Conservation (phyloP, 1,140 invertebrate genomes). For the Nautilus pompilius region DNA sequence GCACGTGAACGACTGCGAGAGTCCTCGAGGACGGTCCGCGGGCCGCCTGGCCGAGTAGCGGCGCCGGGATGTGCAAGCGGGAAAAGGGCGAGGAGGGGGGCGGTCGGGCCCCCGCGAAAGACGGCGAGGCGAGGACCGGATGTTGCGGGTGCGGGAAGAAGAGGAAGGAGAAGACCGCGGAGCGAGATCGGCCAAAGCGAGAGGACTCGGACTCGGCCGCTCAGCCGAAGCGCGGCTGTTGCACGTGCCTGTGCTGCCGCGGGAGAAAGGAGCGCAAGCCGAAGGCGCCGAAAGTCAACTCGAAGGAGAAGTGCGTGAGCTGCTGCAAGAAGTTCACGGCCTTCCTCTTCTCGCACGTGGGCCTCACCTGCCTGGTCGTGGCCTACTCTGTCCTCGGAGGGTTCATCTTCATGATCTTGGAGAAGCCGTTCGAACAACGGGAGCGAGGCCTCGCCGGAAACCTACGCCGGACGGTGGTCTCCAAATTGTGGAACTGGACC, state of each 20-base stretch:
- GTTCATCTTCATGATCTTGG: constrained; percentile 83
- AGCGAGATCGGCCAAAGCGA: neutral
- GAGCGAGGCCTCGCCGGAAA: constrained; percentile 7
- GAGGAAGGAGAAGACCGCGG: neutral
- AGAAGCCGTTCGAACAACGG: constrained; percentile 52
- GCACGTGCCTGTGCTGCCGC: neutral
- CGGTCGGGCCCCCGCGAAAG: neutral
- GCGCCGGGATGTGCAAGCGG: no score
- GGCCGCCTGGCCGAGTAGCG: neutral
- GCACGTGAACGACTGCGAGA: neutral
- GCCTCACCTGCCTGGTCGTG: constrained; percentile 89
- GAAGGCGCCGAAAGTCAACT: neutral
- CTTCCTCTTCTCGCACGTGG: constrained; percentile 72
- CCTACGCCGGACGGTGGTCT: neutral
- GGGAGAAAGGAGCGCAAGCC: neutral
- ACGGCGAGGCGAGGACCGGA: neutral
- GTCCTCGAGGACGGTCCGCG: neutral
- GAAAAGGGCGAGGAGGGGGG: neutral
- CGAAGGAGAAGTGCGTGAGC: constrained; percentile 23
- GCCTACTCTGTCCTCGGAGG: constrained; percentile 93
- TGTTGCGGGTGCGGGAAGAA: neutral
- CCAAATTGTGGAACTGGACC: constrained; percentile 9
- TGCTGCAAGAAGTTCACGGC: constrained; percentile 52
- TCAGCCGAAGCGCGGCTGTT: neutral
- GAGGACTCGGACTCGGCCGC: neutral